Evolutionary conservation across 2,113 vertebrate species (phyloP).

Genomic region (Lamprotornis superbus): DNA sequence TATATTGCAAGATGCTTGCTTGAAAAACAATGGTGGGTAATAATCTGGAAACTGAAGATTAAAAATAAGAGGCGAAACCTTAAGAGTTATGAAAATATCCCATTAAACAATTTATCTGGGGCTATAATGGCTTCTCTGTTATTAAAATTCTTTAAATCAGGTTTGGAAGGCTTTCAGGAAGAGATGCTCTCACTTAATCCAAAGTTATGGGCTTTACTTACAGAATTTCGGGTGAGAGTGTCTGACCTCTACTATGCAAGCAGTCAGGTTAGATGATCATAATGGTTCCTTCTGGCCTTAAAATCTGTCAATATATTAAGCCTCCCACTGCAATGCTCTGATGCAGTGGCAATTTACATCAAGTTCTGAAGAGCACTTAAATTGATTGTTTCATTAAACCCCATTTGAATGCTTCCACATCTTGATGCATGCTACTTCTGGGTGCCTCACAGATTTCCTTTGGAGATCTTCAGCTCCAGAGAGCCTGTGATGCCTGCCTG

Average conservation of each 20-base stretch:
- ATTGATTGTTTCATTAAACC: slow-evolving; percentile 55
- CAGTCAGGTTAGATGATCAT: slow-evolving; percentile 10
- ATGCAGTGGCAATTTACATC: slow-evolving; percentile 49
- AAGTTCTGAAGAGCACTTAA: slow-evolving; percentile 42
- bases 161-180: slow-evolving; percentile 10
- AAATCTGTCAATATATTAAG: slow-evolving; percentile 54
- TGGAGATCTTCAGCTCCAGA: background rate
- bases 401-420: slow-evolving; percentile 48
- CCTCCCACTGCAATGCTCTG: background rate
- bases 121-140: background rate
- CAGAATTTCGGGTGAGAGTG: background rate
- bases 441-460: background rate
- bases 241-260: slow-evolving; percentile 15
- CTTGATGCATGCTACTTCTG: background rate
- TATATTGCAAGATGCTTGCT: background rate
- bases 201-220: slow-evolving; percentile 25
- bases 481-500: background rate
- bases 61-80: background rate
- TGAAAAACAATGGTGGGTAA: background rate
- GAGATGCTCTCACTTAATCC: background rate
- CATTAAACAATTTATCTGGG: background rate
- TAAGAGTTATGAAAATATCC: background rate
- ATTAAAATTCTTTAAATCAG: background rate
- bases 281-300: slow-evolving; percentile 11
- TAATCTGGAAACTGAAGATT: background rate